Evolutionary conservation across 2,888 invertebrate genomes (phyloP).

Genomic region (Drosophila niveifrons): DNA sequence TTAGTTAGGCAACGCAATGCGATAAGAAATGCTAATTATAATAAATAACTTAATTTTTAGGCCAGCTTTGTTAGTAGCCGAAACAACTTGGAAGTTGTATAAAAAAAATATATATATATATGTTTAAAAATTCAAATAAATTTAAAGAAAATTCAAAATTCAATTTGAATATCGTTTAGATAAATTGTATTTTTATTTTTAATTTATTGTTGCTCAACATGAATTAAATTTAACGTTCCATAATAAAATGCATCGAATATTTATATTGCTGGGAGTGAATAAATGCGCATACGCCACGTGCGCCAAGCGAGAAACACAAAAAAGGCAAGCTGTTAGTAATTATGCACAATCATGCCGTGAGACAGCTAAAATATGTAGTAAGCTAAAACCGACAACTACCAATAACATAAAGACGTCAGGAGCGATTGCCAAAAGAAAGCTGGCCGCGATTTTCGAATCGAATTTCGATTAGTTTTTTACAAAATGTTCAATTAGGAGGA

Average conservation of each 20-base stretch:
- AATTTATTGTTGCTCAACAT: constrained; percentile 4
- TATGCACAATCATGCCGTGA: background rate
- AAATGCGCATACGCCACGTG: constrained; percentile 44
- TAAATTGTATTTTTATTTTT: constrained; percentile 2
- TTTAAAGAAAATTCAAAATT: background rate
- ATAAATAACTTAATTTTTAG: constrained; percentile 11
- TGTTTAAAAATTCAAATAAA: constrained; percentile 17
- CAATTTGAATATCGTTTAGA: constrained; percentile 14
- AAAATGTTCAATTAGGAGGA: constrained; percentile 46
- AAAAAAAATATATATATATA: background rate
- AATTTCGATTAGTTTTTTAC: constrained; percentile 37
- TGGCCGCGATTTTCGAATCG: constrained; percentile 8
- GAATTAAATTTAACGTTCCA: background rate
- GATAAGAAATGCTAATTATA: constrained; percentile 13
- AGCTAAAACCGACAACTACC: constrained; percentile 6
- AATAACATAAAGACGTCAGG: constrained; percentile 27
- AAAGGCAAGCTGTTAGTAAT: background rate
- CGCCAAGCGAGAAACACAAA: background rate
- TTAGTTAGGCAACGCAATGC: background rate
- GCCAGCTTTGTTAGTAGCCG: background rate
- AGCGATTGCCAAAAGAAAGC: constrained; percentile 48
- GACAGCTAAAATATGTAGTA: constrained; percentile 19
- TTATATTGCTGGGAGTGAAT: background rate
- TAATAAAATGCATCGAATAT: background rate
- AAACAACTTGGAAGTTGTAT: background rate